These are phyloP conservation scores for Brachionus plicatilis DNA, from an alignment of 1,140 invertebrate species.

Conservation along the genomic window DNA sequence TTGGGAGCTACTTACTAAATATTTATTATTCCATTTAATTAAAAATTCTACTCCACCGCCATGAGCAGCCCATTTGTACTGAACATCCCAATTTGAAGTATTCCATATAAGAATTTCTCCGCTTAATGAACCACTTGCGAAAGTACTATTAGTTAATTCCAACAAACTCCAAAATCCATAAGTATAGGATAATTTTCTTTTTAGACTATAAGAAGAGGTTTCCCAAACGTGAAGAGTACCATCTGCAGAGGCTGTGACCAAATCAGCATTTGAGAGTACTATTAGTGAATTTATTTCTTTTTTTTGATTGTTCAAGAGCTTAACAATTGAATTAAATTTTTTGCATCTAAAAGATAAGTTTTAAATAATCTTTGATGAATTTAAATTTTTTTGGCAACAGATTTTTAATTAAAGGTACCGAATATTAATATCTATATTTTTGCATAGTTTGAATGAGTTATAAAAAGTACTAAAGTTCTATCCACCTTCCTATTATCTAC, in stretches of 20 bases:
- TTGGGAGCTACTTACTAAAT: background rate
- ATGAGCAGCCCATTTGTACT: background rate
- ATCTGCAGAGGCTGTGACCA: background rate
- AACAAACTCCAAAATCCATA: background rate
- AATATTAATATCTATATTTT: too few relatives aligned
- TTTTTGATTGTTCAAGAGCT: background rate
- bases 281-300: constrained; percentile 6
- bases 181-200: background rate
- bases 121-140: background rate
- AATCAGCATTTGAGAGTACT: background rate
- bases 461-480: too few relatives aligned
- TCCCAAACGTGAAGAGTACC: background rate
- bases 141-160: background rate
- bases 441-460: too few relatives aligned
- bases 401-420: too few relatives aligned
- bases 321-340: background rate
- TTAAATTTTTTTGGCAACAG: too few relatives aligned
- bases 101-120: background rate
- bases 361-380: background rate
- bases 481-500: too few relatives aligned
- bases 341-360: background rate
- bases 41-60: background rate
- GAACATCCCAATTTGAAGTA: background rate
- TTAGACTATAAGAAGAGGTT: background rate
- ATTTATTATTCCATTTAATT: background rate